These are phyloP conservation scores for Gobio gobio DNA, from an alignment of 2,113 vertebrate genomes.

Conservation along the genomic window DNA sequence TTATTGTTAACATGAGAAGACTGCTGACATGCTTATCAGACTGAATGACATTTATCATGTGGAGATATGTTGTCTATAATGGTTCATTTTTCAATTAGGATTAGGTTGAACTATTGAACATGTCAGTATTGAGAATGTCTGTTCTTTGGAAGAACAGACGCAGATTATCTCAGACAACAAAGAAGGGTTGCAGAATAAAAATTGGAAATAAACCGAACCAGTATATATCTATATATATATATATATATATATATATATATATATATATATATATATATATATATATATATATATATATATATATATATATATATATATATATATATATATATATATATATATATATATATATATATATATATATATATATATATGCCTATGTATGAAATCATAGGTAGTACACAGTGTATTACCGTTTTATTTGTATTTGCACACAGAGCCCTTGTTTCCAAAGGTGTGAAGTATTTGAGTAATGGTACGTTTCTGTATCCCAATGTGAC, in stretches of 20 bases:
- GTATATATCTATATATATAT: not conserved
- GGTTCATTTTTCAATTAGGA: slow-evolving; percentile 56
- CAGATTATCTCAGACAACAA: slow-evolving; percentile 6
- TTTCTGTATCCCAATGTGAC: not conserved
- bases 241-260: not conserved
- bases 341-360: not conserved
- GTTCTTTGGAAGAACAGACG: slow-evolving; percentile 38
- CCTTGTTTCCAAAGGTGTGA: not conserved
- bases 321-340: not conserved
- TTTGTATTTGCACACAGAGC: not conserved
- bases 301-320: not conserved
- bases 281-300: not conserved
- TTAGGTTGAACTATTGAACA: slow-evolving; percentile 55
- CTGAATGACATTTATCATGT: slow-evolving; percentile 48
- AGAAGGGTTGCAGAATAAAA: not conserved
- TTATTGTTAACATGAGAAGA: slow-evolving; percentile 42
- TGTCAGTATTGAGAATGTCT: slow-evolving; percentile 24
- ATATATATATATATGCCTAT: not conserved
- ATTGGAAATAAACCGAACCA: not conserved
- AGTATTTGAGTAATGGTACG: not conserved
- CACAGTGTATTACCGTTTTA: not conserved
- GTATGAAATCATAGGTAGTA: not conserved
- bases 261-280: not conserved
- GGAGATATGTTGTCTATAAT: slow-evolving; percentile 41
- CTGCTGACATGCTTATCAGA: slow-evolving; percentile 47